These are phyloP conservation scores for Gortyna flavago DNA, from an alignment of 2,888 invertebrate genomes.

Conservation along the genomic window DNA sequence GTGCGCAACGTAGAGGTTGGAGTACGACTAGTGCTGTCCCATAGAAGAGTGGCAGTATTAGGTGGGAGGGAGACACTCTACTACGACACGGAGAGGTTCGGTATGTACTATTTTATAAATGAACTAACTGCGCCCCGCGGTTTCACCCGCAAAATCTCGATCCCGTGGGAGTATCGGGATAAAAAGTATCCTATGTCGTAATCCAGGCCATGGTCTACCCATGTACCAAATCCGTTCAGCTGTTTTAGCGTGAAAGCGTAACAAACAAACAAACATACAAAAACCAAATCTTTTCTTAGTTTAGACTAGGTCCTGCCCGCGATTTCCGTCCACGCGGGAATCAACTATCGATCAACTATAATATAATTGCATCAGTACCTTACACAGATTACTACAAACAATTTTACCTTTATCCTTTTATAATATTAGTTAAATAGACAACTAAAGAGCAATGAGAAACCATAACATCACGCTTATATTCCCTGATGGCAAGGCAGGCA, in stretches of 20 bases:
- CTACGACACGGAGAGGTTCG: constrained; percentile 94
- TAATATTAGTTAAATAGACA: not conserved
- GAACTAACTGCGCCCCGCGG: not conserved
- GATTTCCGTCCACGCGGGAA: not conserved
- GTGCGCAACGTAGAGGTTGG: constrained; percentile 93
- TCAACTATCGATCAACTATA: not conserved
- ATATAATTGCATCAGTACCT: not conserved
- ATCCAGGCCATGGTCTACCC: not conserved
- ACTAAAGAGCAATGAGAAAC: not conserved
- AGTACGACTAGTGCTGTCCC: constrained; percentile 91
- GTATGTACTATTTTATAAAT: constrained; percentile 78
- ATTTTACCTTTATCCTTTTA: not conserved
- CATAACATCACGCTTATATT: not conserved
- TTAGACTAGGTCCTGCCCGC: not conserved
- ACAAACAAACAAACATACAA: not conserved
- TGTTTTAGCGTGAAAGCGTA: not conserved
- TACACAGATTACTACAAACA: not conserved
- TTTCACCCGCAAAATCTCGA: not conserved
- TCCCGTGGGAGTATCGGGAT: too few species aligned
- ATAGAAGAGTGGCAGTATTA: constrained; percentile 91
- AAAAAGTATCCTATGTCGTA: not conserved
- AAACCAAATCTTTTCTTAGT: not conserved
- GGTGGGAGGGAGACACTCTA: constrained; percentile 94
- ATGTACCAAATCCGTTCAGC: not conserved
- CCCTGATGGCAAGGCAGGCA: too few species aligned